Conservation (phyloP, 2,888 invertebrate genomes). For the Eristalis arbustorum region DNA sequence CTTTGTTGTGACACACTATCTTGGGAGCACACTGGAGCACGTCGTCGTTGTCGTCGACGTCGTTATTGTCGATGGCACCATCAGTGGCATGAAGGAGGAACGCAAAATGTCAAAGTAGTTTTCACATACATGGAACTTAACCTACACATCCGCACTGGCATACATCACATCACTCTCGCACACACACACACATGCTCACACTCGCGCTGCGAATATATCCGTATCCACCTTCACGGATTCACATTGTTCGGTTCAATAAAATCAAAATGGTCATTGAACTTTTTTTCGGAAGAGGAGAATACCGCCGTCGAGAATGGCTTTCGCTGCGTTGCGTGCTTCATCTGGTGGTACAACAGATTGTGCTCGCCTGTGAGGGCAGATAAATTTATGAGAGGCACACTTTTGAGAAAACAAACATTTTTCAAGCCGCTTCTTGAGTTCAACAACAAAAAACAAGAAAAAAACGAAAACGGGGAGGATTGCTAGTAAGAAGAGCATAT, state of each 20-base stretch:
- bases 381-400: constrained; percentile 22
- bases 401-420: constrained; percentile 23
- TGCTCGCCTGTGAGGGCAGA: constrained; percentile 7
- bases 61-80: background rate
- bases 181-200: constrained; percentile 14
- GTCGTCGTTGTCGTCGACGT: background rate
- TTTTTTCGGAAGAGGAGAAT: constrained; percentile 46
- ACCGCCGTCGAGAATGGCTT: background rate
- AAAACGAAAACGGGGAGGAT: background rate
- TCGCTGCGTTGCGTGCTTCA: background rate
- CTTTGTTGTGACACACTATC: constrained; percentile 50
- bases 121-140: constrained; percentile 16
- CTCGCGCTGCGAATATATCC: constrained; percentile 1
- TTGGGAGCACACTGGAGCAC: constrained; percentile 16
- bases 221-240: constrained; percentile 58
- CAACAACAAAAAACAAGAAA: background rate
- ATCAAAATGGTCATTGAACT: constrained; percentile 71
- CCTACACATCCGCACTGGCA: background rate
- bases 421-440: constrained; percentile 11
- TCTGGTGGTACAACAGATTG: constrained; percentile 26
- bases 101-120: constrained; percentile 57
- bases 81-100: constrained; percentile 1
- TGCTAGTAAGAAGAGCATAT: background rate
- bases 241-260: constrained; percentile 70
- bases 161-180: constrained; percentile 10